Conservation (phyloP, 2,888 invertebrate genomes). For the Volucella zonaria region DNA sequence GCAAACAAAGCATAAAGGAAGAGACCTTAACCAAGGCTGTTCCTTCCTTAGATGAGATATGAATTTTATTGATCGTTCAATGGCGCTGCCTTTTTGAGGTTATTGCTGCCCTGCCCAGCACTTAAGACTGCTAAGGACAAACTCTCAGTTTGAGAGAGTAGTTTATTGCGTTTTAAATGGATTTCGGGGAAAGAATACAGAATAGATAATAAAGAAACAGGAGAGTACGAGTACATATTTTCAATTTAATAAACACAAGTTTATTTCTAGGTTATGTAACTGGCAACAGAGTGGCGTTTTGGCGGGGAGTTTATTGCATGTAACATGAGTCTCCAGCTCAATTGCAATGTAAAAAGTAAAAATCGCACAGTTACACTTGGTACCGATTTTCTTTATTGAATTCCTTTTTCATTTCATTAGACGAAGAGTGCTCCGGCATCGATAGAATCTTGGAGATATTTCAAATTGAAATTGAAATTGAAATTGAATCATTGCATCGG, state of each 20-base stretch:
- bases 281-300: not conserved
- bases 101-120: constrained; percentile 33
- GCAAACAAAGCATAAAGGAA: constrained; percentile 50
- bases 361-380: constrained; percentile 44
- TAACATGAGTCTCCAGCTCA: constrained; percentile 19
- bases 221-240: constrained; percentile 12
- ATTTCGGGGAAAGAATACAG: constrained; percentile 27
- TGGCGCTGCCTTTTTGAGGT: constrained; percentile 12
- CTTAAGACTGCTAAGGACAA: constrained; percentile 29
- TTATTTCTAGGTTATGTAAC: constrained; percentile 47
- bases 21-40: constrained; percentile 13
- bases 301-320: not conserved
- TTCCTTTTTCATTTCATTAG: constrained; percentile 24
- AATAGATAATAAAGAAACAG: too few relatives aligned
- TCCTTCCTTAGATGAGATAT: constrained; percentile 61
- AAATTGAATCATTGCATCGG: constrained; percentile 23
- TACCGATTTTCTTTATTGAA: constrained; percentile 26
- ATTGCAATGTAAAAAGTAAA: constrained; percentile 52
- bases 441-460: constrained; percentile 5
- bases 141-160: constrained; percentile 50
- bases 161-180: constrained; percentile 56
- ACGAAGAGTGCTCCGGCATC: not conserved
- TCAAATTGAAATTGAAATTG: constrained; percentile 11
- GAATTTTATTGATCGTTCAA: constrained; percentile 64
- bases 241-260: constrained; percentile 44